Percentiles rank a stretch among this genome's conserved stretches.
Conservation (phyloP, 1,140 invertebrate species). For the Rhagoletis zephyria region DNA sequence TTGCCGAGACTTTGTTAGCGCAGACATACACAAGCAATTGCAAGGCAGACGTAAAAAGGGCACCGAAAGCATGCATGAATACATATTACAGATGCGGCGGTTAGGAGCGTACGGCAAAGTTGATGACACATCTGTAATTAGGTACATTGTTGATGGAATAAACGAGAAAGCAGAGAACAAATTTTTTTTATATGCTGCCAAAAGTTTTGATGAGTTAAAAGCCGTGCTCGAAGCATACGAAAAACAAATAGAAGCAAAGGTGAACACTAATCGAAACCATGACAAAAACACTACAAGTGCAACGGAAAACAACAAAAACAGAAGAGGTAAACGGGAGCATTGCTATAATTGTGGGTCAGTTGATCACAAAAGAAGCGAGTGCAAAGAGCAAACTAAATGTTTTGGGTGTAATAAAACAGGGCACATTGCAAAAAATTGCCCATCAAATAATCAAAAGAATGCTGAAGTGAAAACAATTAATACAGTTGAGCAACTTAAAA, state of each 20-base stretch:
- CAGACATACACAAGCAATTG: constrained; percentile 34
- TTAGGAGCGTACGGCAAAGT: background rate
- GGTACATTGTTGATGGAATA: constrained; percentile 25
- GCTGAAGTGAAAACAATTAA: background rate
- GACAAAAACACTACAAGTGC: background rate
- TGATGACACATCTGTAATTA: background rate
- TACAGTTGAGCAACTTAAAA: background rate
- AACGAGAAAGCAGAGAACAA: constrained; percentile 13
- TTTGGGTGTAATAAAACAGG: constrained; percentile 18
- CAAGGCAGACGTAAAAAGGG: background rate
- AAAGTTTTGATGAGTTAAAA: constrained; percentile 23
- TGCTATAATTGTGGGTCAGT: constrained; percentile 31
- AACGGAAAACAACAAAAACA: constrained; percentile 27
- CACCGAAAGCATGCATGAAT: constrained; percentile 37
- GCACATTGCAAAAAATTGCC: background rate
- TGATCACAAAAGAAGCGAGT: constrained; percentile 24
- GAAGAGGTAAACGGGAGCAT: background rate
- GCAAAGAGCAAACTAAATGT: constrained; percentile 5
- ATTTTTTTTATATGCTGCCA: constrained; percentile 11
- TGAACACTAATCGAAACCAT: background rate
- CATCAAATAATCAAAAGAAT: constrained; percentile 2
- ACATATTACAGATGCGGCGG: constrained; percentile 21
- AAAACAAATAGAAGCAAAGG: constrained; percentile 25
- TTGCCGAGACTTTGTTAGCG: constrained; percentile 1
- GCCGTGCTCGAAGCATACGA: constrained; percentile 18